phyloP scores from a whole-genome alignment of 2,888 invertebrate species.

The Gastrophysa polygoni region DNA sequence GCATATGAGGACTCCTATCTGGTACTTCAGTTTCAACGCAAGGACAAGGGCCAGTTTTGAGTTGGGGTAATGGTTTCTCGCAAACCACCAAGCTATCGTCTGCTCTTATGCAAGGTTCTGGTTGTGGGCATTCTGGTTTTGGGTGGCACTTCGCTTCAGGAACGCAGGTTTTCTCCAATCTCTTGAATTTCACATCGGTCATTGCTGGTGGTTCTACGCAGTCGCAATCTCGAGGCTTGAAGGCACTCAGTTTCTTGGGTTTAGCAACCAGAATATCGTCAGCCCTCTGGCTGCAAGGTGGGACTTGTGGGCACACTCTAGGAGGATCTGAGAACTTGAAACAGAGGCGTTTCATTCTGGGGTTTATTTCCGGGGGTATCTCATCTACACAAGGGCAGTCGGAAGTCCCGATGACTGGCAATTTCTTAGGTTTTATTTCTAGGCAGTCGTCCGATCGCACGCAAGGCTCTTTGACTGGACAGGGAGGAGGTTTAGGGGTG shows the following conservation, averaged over 20 bases:
- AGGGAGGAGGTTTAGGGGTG: conserved; percentile 11
- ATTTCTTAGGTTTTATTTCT: conserved; percentile 26
- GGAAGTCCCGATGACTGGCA: conserved; percentile 30
- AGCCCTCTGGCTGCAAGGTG: conserved; percentile 23
- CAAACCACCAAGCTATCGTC: conserved; percentile 22
- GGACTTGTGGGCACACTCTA: conserved; percentile 22
- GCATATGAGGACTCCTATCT: conserved; percentile 28
- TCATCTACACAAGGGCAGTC: conserved; percentile 38
- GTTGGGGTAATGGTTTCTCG: conserved; percentile 34
- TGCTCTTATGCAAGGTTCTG: conserved; percentile 17
- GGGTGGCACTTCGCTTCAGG: conserved; percentile 22
- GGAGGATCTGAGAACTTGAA: conserved; percentile 39
- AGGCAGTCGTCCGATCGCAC: conserved; percentile 25
- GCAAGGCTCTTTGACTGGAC: conserved; percentile 14
- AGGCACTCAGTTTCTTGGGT: conserved; percentile 25
- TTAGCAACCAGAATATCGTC: conserved; percentile 23
- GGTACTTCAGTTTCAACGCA: conserved; percentile 34
- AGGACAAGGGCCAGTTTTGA: conserved; percentile 29
- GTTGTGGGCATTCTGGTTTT: conserved; percentile 1
- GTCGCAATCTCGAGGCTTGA: conserved; percentile 29
- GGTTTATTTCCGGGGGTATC: conserved; percentile 21
- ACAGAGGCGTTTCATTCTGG: conserved; percentile 31
- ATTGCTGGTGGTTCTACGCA: conserved; percentile 37
- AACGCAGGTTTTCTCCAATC: conserved; percentile 27
- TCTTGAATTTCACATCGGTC: conserved; percentile 31